Base-by-base conservation (phyloP, 2,888 invertebrate genomes). In the Euplagia quadripunctaria region DNA sequence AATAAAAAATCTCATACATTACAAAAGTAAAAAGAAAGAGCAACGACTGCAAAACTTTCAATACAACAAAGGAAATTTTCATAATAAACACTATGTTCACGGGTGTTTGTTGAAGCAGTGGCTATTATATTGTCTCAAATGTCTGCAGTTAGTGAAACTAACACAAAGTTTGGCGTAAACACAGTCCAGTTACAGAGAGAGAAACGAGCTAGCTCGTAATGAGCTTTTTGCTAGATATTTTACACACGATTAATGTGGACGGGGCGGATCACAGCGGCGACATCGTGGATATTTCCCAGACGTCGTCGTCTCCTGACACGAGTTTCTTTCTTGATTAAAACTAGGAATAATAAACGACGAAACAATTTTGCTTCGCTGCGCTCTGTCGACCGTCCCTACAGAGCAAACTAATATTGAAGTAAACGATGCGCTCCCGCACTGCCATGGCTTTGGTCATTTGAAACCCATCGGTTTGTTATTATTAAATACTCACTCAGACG, bases 261-360 rank as follows among this genome's bases (percentile, higher is more conserved):
- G 79, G 87, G 86, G 83, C 84, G 87, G 88, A 89, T 88, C 87
- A 86, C 82, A 84, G 87, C 81, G 85, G 87, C 85, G 86, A 87
- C 88, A 86, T 84, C 85, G 87, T 85, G 87, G 89, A 90, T 89
- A 88, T 87, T 90, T 89, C 87, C 90, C 91, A 93, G 93, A 91
- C 92, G 85, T 85, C 88, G 79, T 73, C 77, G 72, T 87, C 82
- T 78, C 77, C 85, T 85, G 86, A 87, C 88, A 86, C 84, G 83
- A 85, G 85, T 86, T 89, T 90, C 91, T 91, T 91, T 90, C 93
- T 94, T 95, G 94, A 95, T 95, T 95, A 95, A 95, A 95, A 94
- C 92, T 92, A 86, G 87, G 92, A 93, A 94, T 94, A 94, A 94
- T 94, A 93, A 94, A 94, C 92, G 92, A 87, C 88, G 91, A 93